Percentiles rank a stretch among this genome's conserved stretches.
phyloP scores from a whole-genome alignment of 2,113 vertebrate species.

The Pteronura brasiliensis region DNA sequence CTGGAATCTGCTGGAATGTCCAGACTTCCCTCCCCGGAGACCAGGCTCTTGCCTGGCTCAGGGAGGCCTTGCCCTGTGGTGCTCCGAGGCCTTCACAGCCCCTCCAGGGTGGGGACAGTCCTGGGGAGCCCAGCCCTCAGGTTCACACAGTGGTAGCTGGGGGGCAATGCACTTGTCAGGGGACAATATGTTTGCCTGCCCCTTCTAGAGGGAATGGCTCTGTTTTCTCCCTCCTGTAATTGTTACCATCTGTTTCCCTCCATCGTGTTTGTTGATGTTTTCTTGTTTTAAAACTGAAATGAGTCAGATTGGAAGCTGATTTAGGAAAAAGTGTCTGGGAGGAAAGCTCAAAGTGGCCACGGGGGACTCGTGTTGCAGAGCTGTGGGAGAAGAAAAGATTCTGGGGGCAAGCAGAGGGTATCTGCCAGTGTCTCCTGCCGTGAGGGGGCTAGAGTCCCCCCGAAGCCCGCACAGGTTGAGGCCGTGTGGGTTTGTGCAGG shows the following conservation, averaged over 20 bases:
- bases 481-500: rapidly evolving
- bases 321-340: slow-evolving; percentile 78
- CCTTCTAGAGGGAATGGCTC: slow-evolving; percentile 77
- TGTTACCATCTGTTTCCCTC: slow-evolving; percentile 83
- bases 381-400: not conserved
- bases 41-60: too few relatives aligned
- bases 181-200: slow-evolving; percentile 79
- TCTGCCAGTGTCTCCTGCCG: not conserved
- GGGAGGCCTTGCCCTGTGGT: not conserved
- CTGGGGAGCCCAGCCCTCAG: not conserved
- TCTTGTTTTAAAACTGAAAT: slow-evolving; percentile 82
- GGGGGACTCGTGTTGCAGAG: slow-evolving; percentile 61
- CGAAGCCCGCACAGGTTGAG: not conserved
- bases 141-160: not conserved
- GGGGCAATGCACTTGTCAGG: not conserved
- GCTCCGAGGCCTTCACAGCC: rapidly evolving
- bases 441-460: not conserved
- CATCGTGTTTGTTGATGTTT: slow-evolving; percentile 82
- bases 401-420: not conserved
- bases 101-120: rapidly evolving
- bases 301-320: slow-evolving; percentile 81
- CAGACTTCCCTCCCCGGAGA: not conserved
- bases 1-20: not conserved
- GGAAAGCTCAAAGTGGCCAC: slow-evolving; percentile 72
- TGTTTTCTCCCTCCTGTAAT: slow-evolving; percentile 83